Percentiles rank a stretch among this genome's conserved stretches.
Conservation (phyloP, 1,140 invertebrate species). For the Rhopalosiphum maidis region DNA sequence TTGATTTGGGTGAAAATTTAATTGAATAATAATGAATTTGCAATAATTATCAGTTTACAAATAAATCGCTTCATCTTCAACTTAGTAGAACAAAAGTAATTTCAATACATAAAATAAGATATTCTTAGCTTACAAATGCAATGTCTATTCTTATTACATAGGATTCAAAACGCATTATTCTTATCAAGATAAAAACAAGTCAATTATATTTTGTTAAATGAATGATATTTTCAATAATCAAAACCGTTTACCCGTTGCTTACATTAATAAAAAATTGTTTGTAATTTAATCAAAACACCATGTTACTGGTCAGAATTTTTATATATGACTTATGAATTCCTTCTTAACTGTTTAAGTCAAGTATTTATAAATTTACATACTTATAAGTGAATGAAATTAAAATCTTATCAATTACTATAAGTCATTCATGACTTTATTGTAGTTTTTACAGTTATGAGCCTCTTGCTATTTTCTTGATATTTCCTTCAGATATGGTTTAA, state of each 20-base stretch:
- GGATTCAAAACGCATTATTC: not conserved
- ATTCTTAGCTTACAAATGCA: not conserved
- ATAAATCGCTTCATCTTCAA: too few relatives aligned
- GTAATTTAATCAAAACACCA: not conserved
- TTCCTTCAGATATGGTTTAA: not conserved
- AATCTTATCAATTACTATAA: not conserved
- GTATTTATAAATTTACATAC: not conserved
- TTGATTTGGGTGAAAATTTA: too few relatives aligned
- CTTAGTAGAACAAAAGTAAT: slow-evolving; percentile 28
- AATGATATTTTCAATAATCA: not conserved
- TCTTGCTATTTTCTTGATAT: not conserved
- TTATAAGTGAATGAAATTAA: not conserved
- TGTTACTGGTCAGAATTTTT: not conserved
- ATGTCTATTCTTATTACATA: not conserved
- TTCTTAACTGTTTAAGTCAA: not conserved
- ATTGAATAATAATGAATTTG: too few relatives aligned
- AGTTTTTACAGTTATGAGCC: not conserved
- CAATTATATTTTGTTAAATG: not conserved
- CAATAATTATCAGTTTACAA: too few relatives aligned
- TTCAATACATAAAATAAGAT: not conserved
- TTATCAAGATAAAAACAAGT: not conserved
- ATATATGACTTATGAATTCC: not conserved
- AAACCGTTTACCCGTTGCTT: not conserved
- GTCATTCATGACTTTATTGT: not conserved
- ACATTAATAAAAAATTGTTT: not conserved